phyloP scores from a whole-genome alignment of 2,113 vertebrate genomes.

The Cephalopterus ornatus region DNA sequence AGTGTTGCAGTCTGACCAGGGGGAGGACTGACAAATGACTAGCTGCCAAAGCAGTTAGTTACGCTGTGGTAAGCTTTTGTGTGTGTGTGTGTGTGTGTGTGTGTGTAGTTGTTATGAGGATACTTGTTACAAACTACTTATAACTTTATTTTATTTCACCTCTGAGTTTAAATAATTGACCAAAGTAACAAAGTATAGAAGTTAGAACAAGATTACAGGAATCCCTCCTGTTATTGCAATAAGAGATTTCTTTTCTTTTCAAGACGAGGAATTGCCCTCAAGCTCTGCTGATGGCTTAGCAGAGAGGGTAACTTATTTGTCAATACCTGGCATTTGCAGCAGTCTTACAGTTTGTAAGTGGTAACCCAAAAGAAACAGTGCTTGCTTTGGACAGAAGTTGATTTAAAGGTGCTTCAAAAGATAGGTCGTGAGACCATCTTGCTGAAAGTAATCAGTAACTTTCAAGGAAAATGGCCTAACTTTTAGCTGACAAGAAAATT shows the following conservation, averaged over 20 bases:
- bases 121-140: background rate
- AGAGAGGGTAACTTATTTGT: background rate
- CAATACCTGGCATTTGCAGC: background rate
- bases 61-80: background rate
- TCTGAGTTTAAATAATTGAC: background rate
- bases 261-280: background rate
- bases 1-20: background rate
- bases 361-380: background rate
- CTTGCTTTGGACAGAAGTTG: background rate
- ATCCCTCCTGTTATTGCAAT: background rate
- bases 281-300: background rate
- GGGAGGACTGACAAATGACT: background rate
- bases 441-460: background rate
- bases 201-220: background rate
- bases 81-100: background rate
- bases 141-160: background rate
- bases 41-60: constrained; percentile 6
- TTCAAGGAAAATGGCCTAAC: background rate
- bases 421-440: background rate
- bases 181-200: background rate
- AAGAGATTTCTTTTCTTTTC: background rate
- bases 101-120: background rate
- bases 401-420: background rate
- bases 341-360: background rate
- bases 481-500: background rate